A percentile compares a stretch with the other conserved stretches of the same genome.
phyloP scores from a whole-genome alignment of 2,888 invertebrate species.

The Calliphora vomitoria region DNA sequence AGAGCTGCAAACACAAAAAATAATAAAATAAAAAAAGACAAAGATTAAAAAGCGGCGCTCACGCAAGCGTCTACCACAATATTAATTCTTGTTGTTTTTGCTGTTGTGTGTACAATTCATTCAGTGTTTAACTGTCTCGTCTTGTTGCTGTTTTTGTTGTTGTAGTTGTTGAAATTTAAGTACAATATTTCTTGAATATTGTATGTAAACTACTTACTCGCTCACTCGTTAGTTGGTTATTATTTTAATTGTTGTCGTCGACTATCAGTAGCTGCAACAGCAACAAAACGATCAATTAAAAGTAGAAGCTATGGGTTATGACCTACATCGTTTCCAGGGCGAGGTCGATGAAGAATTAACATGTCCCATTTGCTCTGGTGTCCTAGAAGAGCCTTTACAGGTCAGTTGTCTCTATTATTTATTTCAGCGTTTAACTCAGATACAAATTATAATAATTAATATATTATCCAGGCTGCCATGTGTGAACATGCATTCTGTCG shows the following conservation, averaged over 20 bases:
- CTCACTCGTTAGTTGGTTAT: conserved; percentile 14
- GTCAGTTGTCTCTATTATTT: conserved; percentile 85
- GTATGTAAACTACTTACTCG: not conserved
- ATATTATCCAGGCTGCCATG: conserved; percentile 90
- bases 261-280: not conserved
- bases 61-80: conserved; percentile 64
- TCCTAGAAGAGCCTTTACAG: conserved; percentile 97
- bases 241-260: not conserved
- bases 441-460: not conserved
- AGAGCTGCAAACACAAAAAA: conserved; percentile 18
- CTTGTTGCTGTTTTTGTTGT: conserved; percentile 34
- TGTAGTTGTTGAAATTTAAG: conserved; percentile 29
- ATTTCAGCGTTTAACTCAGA: not conserved
- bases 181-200: conserved; percentile 31
- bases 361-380: conserved; percentile 98
- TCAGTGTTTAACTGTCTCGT: conserved; percentile 1
- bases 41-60: conserved; percentile 52
- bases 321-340: conserved; percentile 96
- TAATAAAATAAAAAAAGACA: not conserved
- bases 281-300: conserved; percentile 25
- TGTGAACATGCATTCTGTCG: conserved; percentile 99
- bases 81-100: conserved; percentile 35
- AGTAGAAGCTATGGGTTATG: conserved; percentile 93
- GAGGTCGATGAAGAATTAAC: conserved; percentile 98
- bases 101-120: conserved; percentile 44